Evolutionary conservation across 2,888 invertebrate genomes (phyloP).

Genomic region (Pyralis farinalis): DNA sequence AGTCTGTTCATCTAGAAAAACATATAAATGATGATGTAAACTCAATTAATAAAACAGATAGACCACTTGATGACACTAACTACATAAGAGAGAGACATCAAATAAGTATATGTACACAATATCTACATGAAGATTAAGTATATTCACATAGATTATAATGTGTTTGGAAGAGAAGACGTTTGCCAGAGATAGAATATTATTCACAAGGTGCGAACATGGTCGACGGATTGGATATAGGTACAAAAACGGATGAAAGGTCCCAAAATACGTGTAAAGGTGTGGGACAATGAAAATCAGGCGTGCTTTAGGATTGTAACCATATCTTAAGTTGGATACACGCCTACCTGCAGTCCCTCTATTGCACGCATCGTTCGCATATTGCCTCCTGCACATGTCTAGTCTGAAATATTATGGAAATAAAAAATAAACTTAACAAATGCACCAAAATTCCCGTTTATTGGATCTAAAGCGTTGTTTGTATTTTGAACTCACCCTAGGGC

Average conservation of each 20-base stretch:
- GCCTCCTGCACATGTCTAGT: conserved; percentile 99
- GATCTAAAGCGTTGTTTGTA: conserved; percentile 12
- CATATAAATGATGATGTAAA: conserved; percentile 24
- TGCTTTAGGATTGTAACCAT: conserved; percentile 43
- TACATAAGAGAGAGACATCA: conserved; percentile 25
- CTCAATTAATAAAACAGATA: conserved; percentile 19
- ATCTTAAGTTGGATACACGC: conserved; percentile 56
- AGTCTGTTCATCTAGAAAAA: conserved; percentile 19
- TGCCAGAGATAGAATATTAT: conserved; percentile 70
- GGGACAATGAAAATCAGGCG: conserved; percentile 66
- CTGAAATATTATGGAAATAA: conserved; percentile 87
- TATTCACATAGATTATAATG: conserved; percentile 25
- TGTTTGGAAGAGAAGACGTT: conserved; percentile 45
- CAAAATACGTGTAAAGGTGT: conserved; percentile 51
- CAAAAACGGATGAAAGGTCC: conserved; percentile 35
- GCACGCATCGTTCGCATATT: conserved; percentile 96
- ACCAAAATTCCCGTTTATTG: conserved; percentile 17
- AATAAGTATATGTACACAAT: conserved; percentile 21
- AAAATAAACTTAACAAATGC: conserved; percentile 56
- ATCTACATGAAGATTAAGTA: conserved; percentile 24
- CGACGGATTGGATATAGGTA: conserved; percentile 47
- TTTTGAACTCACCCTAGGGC: not conserved
- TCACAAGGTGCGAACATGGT: conserved; percentile 75
- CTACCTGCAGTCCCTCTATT: conserved; percentile 99
- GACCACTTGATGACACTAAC: conserved; percentile 26